Evolutionary conservation across 1,140 invertebrate genomes (phyloP).

Genomic region (Eufriesea mexicana): DNA sequence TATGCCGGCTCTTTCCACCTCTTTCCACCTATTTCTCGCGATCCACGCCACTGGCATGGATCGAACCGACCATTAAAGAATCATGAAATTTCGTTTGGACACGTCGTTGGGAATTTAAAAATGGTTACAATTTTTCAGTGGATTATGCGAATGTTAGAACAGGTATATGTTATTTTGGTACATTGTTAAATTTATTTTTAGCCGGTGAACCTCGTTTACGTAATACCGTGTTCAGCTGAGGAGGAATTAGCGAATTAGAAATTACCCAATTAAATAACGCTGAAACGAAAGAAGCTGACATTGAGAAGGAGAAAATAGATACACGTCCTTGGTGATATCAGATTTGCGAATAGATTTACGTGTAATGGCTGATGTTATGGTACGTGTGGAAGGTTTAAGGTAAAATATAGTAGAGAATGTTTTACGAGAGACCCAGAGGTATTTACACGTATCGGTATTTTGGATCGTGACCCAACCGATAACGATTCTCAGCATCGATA

Average conservation of each 20-base stretch:
- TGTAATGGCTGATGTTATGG: background rate
- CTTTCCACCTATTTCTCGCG: background rate
- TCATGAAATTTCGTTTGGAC: conserved; percentile 3
- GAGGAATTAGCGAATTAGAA: background rate
- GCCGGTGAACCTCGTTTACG: background rate
- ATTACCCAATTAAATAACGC: background rate
- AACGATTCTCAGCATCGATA: conserved; percentile 53
- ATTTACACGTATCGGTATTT: conserved; percentile 38
- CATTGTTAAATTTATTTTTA: background rate
- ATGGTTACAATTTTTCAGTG: background rate
- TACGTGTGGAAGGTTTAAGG: background rate
- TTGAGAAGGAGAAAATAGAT: background rate
- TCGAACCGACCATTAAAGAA: background rate
- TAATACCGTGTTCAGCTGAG: background rate
- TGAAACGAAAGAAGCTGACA: background rate
- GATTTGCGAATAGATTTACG: conserved; percentile 23
- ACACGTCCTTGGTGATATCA: background rate
- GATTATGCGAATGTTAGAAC: background rate
- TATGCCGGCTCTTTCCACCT: background rate
- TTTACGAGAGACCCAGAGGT: background rate
- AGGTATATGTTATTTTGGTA: too few relatives aligned
- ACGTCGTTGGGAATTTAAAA: background rate
- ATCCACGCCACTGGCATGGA: background rate
- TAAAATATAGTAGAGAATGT: background rate
- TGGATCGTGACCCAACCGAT: conserved; percentile 25